Evolutionary conservation across 2,888 invertebrate genomes (phyloP), one percentile per base, ranked within the genome.

Genomic region (Candidula unifasciata): DNA sequence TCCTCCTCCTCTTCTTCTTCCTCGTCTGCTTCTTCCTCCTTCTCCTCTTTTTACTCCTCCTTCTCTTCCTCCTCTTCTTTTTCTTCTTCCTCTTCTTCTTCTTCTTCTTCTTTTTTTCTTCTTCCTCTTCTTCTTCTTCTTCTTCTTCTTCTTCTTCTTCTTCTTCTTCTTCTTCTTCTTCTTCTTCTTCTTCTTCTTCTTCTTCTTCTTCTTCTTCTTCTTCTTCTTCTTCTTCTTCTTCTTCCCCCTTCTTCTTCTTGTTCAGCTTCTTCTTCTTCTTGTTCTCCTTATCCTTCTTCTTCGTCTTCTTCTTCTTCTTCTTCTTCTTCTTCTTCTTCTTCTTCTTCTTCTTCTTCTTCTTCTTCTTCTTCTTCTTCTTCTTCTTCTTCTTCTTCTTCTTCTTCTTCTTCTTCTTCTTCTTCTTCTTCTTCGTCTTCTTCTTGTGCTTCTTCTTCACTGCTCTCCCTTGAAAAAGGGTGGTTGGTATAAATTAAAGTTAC

Each of bases 211-310:
- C 35, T 27, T 76, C 35, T 27, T 76, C 35, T 27, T 76, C 18
- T 33, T 64, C 33, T 27, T 30, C 66, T 37, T 80, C 30, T 21
- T 54, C 30, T 71, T 73, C 73, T 73, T 71, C 71, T 57, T 73
- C 81, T 71, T 57, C 71, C 81, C 71, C 73, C 71, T 73, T 81
- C 57, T 80, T 66, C 66, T 27, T 68, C 80, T n/a, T n/a, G n/a
- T n/a, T n/a, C n/a, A n/a, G n/a, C n/a, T n/a, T n/a, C n/a, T n/a
- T n/a, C n/a, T n/a, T n/a, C n/a, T n/a, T n/a, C n/a, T n/a, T n/a
- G n/a, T n/a, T n/a, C n/a, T n/a, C n/a, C n/a, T n/a, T n/a, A n/a
- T n/a, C n/a, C n/a, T n/a, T n/a, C n/a, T n/a, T n/a, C n/a, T n/a
- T n/a, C n/a, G n/a, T n/a, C n/a, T n/a, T n/a, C n/a, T n/a, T n/a